Evolutionary conservation across 2,797 vertebrate genomes (phyloP).

Genomic region (Sebastes miniatus): DNA sequence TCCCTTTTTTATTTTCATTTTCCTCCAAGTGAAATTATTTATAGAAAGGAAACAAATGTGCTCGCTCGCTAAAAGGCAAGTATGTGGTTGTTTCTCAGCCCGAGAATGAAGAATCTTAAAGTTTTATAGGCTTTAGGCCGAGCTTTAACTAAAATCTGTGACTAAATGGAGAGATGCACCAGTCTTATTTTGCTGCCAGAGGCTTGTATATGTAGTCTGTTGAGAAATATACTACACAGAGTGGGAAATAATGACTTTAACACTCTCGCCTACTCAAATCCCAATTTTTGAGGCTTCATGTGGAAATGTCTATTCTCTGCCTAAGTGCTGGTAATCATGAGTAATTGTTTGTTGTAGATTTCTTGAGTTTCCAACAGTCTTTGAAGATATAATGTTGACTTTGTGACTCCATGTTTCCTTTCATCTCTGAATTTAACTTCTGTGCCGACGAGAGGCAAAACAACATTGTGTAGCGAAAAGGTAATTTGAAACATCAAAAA

Average conservation of each 20-base stretch:
- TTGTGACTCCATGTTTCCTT: slow-evolving; percentile 46
- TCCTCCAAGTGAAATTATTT: slow-evolving; percentile 36
- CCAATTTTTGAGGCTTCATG: slow-evolving; percentile 29
- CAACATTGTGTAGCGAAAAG: slow-evolving; percentile 11
- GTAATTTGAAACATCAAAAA: slow-evolving; percentile 52
- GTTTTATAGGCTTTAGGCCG: slow-evolving; percentile 55
- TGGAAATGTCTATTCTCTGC: slow-evolving; percentile 46
- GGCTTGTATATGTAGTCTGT: slow-evolving; percentile 46
- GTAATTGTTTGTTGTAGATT: slow-evolving; percentile 61
- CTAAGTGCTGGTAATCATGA: slow-evolving; percentile 52
- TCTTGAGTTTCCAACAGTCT: slow-evolving; percentile 41
- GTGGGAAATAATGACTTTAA: slow-evolving; percentile 56
- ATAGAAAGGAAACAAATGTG: slow-evolving; percentile 9
- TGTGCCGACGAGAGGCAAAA: slow-evolving; percentile 29
- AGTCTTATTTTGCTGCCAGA: slow-evolving; percentile 37
- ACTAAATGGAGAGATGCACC: slow-evolving; percentile 66
- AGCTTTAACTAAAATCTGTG: slow-evolving; percentile 70
- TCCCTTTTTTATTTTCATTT: slow-evolving; percentile 19
- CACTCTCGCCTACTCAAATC: slow-evolving; percentile 34
- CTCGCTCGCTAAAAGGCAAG: slow-evolving; percentile 20
- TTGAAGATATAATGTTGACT: slow-evolving; percentile 55
- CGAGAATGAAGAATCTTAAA: slow-evolving; percentile 57
- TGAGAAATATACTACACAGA: slow-evolving; percentile 42
- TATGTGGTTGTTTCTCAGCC: slow-evolving; percentile 30
- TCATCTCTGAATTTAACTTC: slow-evolving; percentile 45